A percentile compares a stretch with the other conserved stretches of the same genome.
Evolutionary conservation across 1,140 invertebrate species (phyloP).

Genomic region (Notospermus geniculatus): DNA sequence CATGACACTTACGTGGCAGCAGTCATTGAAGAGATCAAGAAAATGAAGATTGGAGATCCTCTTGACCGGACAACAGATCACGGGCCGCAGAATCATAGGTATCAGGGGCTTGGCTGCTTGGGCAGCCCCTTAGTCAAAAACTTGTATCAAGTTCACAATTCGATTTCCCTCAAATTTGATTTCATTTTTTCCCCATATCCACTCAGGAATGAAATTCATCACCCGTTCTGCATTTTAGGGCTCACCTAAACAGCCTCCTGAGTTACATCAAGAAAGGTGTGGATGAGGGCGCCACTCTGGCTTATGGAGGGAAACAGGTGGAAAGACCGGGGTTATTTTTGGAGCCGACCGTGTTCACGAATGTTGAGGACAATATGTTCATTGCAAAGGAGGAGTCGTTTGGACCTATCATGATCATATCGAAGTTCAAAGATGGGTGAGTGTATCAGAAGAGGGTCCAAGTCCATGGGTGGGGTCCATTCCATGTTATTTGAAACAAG

Average conservation of each 20-base stretch:
- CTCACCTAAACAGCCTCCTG: slow-evolving; percentile 84
- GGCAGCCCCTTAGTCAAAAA: no score
- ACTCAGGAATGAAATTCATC: no score
- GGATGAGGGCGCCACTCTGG: slow-evolving; percentile 80
- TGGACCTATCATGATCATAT: slow-evolving; percentile 94
- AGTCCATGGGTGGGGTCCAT: no score
- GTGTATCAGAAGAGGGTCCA: slow-evolving; percentile 31
- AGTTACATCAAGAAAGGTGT: slow-evolving; percentile 68
- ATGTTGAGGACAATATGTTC: slow-evolving; percentile 87
- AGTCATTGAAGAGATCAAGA: slow-evolving; percentile 77
- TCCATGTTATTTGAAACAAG: no score
- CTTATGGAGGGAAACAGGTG: slow-evolving; percentile 77
- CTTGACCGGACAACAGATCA: slow-evolving; percentile 82
- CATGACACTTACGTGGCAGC: slow-evolving; percentile 82
- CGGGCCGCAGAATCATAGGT: slow-evolving; percentile 88
- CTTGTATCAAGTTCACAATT: no score
- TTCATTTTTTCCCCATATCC: no score
- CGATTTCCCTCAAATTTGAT: no score
- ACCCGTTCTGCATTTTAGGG: slow-evolving; percentile 49
- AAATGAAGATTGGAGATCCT: slow-evolving; percentile 89
- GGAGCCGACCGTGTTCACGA: slow-evolving; percentile 84
- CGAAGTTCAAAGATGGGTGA: slow-evolving; percentile 80
- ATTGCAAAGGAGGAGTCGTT: slow-evolving; percentile 94
- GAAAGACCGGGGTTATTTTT: slow-evolving; percentile 78
- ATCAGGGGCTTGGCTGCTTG: no score